Evolutionary conservation across 2,113 vertebrate genomes (phyloP).

Genomic region (Heterochromis multidens): DNA sequence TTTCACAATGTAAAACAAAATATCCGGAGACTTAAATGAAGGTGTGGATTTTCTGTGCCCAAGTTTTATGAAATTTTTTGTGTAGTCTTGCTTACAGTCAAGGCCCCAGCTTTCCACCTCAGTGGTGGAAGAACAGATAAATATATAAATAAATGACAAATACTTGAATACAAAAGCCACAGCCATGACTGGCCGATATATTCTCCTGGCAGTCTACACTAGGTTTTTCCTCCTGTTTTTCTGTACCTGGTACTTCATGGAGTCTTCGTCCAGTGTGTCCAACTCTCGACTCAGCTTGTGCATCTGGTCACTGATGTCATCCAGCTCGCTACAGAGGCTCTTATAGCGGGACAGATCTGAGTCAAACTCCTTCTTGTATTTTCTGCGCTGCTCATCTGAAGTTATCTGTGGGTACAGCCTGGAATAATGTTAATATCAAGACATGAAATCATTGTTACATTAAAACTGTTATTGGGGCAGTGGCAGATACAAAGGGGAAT

Average conservation of each 20-base stretch:
- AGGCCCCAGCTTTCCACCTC: too few relatives aligned
- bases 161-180: not conserved
- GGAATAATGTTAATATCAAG: not conserved
- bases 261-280: slow-evolving; percentile 73
- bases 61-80: too few relatives aligned
- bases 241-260: slow-evolving; percentile 79
- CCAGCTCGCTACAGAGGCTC: slow-evolving; percentile 79
- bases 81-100: too few relatives aligned
- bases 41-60: too few relatives aligned
- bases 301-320: slow-evolving; percentile 78
- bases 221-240: not conserved
- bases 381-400: slow-evolving; percentile 71
- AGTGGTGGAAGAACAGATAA: too few relatives aligned
- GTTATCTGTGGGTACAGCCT: slow-evolving; percentile 80
- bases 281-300: slow-evolving; percentile 78
- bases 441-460: not conserved
- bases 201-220: not conserved
- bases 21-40: too few relatives aligned
- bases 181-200: not conserved
- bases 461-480: not conserved
- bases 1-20: too few relatives aligned
- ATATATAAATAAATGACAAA: not conserved
- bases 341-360: slow-evolving; percentile 76
- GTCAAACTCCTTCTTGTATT: slow-evolving; percentile 82
- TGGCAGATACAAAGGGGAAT: not conserved